Conservation (phyloP, 2,113 vertebrate species). For the Platanista minor region DNA sequence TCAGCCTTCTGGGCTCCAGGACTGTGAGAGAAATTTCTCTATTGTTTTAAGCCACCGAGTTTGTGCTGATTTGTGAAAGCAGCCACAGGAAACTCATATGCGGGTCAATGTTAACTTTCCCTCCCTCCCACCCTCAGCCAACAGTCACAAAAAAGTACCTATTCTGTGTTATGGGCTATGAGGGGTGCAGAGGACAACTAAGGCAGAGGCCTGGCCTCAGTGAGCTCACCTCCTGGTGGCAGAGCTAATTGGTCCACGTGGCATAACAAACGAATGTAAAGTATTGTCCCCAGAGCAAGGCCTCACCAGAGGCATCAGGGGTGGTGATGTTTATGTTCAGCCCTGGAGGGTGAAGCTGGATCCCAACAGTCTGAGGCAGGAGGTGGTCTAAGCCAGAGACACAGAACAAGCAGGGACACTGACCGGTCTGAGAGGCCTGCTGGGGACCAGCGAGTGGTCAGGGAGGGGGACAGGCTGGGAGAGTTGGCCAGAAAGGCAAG, state of each 20-base stretch:
- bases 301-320: too few species aligned
- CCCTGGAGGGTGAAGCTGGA: background rate
- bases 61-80: background rate
- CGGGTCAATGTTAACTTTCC: background rate
- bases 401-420: background rate
- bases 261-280: background rate
- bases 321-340: accelerated
- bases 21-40: background rate
- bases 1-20: background rate
- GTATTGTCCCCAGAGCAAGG: too few species aligned
- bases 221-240: background rate
- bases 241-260: background rate
- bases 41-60: background rate
- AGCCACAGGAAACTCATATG: background rate
- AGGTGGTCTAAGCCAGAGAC: background rate
- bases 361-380: background rate
- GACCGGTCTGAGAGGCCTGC: accelerated
- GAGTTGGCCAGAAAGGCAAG: background rate
- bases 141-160: background rate
- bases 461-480: background rate
- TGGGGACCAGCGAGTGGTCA: background rate
- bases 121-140: background rate
- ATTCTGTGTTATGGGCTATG: background rate
- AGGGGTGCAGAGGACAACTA: background rate
- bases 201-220: background rate